phyloP scores from a whole-genome alignment of 2,113 vertebrate genomes.

The Thermophis baileyi region DNA sequence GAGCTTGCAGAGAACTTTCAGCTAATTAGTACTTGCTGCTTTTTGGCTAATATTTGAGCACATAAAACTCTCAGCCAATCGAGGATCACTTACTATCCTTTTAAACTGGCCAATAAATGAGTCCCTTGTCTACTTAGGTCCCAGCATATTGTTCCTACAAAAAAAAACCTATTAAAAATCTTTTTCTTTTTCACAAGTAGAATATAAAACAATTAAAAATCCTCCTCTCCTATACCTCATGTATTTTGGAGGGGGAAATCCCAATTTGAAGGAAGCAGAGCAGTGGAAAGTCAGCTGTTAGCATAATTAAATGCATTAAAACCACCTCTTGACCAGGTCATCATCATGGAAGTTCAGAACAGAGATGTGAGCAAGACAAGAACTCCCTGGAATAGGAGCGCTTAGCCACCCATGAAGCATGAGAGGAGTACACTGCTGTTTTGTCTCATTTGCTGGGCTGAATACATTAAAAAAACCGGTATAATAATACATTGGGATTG shows the following conservation, averaged over 20 bases:
- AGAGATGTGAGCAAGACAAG: background rate
- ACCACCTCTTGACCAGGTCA: background rate
- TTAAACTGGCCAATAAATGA: background rate
- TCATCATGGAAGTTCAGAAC: background rate
- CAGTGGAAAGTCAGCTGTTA: background rate
- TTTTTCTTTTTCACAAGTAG: background rate
- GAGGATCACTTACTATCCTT: background rate
- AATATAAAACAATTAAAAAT: background rate
- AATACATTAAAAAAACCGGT: background rate
- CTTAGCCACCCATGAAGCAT: background rate
- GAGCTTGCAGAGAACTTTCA: background rate
- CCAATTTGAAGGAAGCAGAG: background rate
- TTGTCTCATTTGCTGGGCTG: background rate
- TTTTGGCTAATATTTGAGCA: background rate
- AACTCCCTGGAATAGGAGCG: background rate
- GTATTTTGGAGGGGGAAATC: background rate
- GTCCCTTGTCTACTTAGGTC: background rate
- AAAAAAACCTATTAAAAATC: background rate
- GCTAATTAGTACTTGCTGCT: background rate
- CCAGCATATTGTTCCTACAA: background rate
- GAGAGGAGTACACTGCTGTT: background rate
- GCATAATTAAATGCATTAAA: background rate
- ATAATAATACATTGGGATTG: background rate
- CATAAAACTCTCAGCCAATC: background rate
- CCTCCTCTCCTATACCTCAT: background rate